phyloP scores from a whole-genome alignment of 2,888 invertebrate genomes.

The Cataglyphis livida region DNA sequence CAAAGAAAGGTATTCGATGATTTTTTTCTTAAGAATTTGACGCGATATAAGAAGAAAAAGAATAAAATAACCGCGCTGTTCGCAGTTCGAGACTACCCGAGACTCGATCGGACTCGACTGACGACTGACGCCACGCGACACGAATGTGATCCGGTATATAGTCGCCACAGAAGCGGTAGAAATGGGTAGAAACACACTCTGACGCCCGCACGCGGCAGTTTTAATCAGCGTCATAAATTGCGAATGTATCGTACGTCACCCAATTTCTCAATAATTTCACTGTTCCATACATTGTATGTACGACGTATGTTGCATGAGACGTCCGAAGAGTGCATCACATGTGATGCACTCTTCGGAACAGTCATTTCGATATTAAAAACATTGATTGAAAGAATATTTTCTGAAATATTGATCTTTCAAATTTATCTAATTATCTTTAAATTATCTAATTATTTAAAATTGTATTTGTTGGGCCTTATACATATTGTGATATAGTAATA shows the following conservation, averaged over 20 bases:
- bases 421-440: not conserved
- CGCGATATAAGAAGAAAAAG: not conserved
- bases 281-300: not conserved
- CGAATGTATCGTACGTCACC: not conserved
- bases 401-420: not conserved
- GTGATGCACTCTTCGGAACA: not conserved
- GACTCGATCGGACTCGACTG: conserved; percentile 36
- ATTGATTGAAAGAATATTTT: not conserved
- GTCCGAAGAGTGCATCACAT: not conserved
- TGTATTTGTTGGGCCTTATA: not conserved
- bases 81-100: not conserved
- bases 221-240: conserved; percentile 3
- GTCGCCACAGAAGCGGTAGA: conserved; percentile 28
- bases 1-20: not conserved
- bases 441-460: not conserved
- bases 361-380: not conserved
- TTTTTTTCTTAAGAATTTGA: not conserved
- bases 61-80: not conserved
- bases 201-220: conserved; percentile 5
- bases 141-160: conserved; percentile 34
- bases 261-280: conserved; percentile 10
- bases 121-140: conserved; percentile 32
- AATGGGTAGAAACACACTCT: conserved; percentile 3
- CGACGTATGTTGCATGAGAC: not conserved
- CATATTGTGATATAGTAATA: not conserved